Percentiles rank a stretch among this genome's conserved stretches.
These are phyloP conservation scores for Spinus olivaceus DNA, from an alignment of 2,797 vertebrate genomes.

Conservation along the genomic window DNA sequence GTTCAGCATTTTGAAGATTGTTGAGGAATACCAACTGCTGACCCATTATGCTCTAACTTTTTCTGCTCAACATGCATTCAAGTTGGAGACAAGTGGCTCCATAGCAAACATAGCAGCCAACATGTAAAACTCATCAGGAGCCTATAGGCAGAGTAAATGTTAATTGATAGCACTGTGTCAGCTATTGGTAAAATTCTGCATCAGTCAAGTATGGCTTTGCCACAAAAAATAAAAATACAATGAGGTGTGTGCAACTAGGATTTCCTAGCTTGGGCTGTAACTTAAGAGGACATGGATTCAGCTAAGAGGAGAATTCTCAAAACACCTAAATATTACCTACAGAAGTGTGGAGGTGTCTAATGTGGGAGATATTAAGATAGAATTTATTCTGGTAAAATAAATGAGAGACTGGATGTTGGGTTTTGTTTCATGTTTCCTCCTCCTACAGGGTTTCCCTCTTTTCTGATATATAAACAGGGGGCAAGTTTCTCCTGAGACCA, in stretches of 20 bases:
- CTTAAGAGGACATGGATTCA: fast-evolving
- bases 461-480: neutral
- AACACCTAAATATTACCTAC: neutral
- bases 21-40: neutral
- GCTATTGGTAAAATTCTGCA: neutral
- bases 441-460: neutral
- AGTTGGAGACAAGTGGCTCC: neutral
- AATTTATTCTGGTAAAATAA: neutral
- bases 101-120: neutral
- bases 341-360: neutral
- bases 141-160: neutral
- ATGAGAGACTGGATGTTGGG: neutral
- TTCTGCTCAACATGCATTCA: neutral
- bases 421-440: neutral
- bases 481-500: neutral
- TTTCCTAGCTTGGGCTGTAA: neutral
- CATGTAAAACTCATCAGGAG: neutral
- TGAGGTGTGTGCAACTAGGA: neutral
- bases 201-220: neutral
- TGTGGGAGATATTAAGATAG: neutral
- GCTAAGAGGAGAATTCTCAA: neutral
- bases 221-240: neutral
- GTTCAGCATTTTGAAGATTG: neutral
- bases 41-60: neutral
- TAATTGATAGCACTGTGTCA: neutral